Evolutionary conservation across 2,797 vertebrate genomes (phyloP), one percentile per base, ranked within the genome.

Genomic region (Amphiprion clarkii): DNA sequence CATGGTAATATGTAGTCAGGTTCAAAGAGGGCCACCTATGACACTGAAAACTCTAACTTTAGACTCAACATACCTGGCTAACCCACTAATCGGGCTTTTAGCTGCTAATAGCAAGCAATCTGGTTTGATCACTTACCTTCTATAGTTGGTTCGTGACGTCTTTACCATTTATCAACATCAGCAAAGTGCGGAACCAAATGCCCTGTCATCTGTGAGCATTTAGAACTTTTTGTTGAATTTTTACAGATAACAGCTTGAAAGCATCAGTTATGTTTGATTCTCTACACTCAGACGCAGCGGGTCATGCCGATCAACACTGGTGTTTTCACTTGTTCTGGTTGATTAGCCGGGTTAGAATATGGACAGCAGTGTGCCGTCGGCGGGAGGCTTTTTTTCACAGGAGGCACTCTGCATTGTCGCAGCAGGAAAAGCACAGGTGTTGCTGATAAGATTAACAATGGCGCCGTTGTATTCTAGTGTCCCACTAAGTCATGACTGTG

Each of bases 361-460:
- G n/a, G 12, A 52, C 36, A 23, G 23, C 5, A 1, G n/a, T 23
- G 4, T 67, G 52, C 14, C 44, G n/a, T 33, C 13, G 16, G 29
- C 0, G 23, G 2, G 14, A 19, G 48, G n/a, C 48, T 3, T n/a
- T 53, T 53, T 49, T 54, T 61, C 36, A 46, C 61, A 21, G 40
- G 29, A 69, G 29, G 5, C 65, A 40, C 44, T 78, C 59, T 56
- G 33, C 62, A 36, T 53, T 39, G 48, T 59, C 58, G 51, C 33
- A 31, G 59, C 40, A 44, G 44, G 23, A 53, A 44, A 42, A 39
- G 66, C 74, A 44, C 56, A 49, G 52, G 40, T 67, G 46, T 77
- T 25, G 40, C 17, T 71, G 21, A 76, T 61, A 60, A 55, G 25
- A n/a, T 33, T 60, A 68, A 54, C 6, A 11, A 65, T 52, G 23